These are phyloP conservation scores for Coilia nasus DNA, from an alignment of 2,797 vertebrate species.

Conservation along the genomic window DNA sequence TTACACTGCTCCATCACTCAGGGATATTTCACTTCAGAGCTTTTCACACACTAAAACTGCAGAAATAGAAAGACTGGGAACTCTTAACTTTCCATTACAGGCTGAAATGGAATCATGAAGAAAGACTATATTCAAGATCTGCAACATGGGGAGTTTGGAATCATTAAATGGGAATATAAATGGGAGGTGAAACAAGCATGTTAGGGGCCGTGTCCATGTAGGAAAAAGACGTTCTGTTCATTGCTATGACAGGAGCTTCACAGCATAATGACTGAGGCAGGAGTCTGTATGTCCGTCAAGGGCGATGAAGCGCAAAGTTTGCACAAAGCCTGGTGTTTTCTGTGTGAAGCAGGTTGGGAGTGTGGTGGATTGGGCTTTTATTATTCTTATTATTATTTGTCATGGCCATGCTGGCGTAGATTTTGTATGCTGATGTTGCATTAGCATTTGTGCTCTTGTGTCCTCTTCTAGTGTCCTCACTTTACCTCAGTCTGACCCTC, in stretches of 20 bases:
- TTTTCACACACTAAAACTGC: neutral
- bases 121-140: neutral
- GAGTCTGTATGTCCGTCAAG: neutral
- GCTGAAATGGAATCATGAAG: neutral
- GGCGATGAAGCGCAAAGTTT: neutral
- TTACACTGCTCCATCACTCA: neutral
- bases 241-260: no score
- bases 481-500: neutral
- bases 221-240: no score
- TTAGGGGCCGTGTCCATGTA: no score
- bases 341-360: neutral
- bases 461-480: neutral
- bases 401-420: neutral
- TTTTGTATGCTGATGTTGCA: neutral
- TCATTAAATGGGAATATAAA: neutral
- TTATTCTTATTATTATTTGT: no score
- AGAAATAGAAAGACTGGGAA: neutral
- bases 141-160: neutral
- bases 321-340: constrained; percentile 8
- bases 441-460: neutral
- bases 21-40: neutral
- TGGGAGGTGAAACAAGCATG: no score
- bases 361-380: neutral
- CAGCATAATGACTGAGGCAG: no score
- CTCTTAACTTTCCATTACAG: neutral